These are phyloP conservation scores for Parnassius glacialis DNA, from an alignment of 2,888 invertebrate species.

Conservation along the genomic window DNA sequence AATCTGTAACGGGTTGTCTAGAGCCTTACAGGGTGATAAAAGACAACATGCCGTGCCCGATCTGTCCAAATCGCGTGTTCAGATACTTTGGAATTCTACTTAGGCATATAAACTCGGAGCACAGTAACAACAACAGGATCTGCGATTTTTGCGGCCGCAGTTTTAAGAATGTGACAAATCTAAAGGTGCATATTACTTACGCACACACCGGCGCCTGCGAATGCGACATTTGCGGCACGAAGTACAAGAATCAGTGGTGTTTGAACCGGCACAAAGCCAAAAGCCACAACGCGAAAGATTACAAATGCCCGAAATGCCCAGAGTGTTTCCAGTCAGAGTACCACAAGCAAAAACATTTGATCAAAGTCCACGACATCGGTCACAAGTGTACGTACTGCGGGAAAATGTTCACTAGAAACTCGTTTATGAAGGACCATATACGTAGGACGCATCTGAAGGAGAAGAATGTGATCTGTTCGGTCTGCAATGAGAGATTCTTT, in stretches of 20 bases:
- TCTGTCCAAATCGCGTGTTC: conserved; percentile 54
- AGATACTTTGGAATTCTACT: conserved; percentile 62
- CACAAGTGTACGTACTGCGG: conserved; percentile 66
- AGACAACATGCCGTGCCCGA: conserved; percentile 64
- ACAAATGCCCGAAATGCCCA: conserved; percentile 64
- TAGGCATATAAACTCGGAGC: conserved; percentile 64
- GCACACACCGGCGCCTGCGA: conserved; percentile 60
- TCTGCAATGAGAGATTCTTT: conserved; percentile 68
- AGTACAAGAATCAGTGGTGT: conserved; percentile 65
- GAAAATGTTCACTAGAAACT: conserved; percentile 70
- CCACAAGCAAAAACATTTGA: conserved; percentile 76
- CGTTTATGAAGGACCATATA: conserved; percentile 70
- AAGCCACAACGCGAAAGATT: conserved; percentile 62
- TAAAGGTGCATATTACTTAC: conserved; percentile 62
- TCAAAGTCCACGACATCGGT: conserved; percentile 68
- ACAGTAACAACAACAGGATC: conserved; percentile 65
- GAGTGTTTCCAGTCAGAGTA: conserved; percentile 75
- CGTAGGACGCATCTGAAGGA: conserved; percentile 71
- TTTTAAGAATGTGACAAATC: conserved; percentile 57
- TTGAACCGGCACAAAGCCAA: conserved; percentile 65
- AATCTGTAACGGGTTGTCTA: conserved; percentile 52
- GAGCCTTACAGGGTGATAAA: conserved; percentile 61
- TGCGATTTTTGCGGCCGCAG: conserved; percentile 69
- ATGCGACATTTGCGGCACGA: conserved; percentile 58
- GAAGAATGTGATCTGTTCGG: conserved; percentile 64